phyloP scores from a whole-genome alignment of 1,140 invertebrate genomes.

The Zaprionus capensis region DNA sequence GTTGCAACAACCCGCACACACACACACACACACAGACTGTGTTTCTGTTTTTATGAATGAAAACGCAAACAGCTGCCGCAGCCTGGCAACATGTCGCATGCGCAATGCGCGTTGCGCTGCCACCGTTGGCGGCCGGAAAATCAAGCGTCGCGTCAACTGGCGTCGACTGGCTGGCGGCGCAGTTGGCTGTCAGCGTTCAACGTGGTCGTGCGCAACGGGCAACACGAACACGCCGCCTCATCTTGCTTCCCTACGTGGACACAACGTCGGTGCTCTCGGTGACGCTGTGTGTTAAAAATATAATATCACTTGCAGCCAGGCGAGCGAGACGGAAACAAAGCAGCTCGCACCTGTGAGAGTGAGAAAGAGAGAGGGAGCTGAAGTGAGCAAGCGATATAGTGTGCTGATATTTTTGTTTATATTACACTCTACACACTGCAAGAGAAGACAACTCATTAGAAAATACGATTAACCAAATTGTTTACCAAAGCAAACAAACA shows the following conservation, averaged over 20 bases:
- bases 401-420: slow-evolving; percentile 46
- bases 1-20: slow-evolving; percentile 20
- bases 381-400: slow-evolving; percentile 8
- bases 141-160: slow-evolving; percentile 17
- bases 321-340: slow-evolving; percentile 26
- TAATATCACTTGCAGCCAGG: slow-evolving; percentile 45
- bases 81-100: slow-evolving; percentile 58
- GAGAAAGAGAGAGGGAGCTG: slow-evolving; percentile 5
- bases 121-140: slow-evolving; percentile 47
- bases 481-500: slow-evolving; percentile 25
- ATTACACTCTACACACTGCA: slow-evolving; percentile 4
- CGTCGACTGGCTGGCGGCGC: slow-evolving; percentile 47
- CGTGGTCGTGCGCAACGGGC: slow-evolving; percentile 51
- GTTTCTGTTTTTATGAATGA: slow-evolving; percentile 54
- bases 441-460: slow-evolving; percentile 15
- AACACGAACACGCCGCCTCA: background rate
- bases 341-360: slow-evolving; percentile 3
- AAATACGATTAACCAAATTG: slow-evolving; percentile 29
- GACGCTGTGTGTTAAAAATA: slow-evolving; percentile 43
- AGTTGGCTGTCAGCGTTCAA: slow-evolving; percentile 60
- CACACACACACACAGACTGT: background rate
- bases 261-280: slow-evolving; percentile 9
- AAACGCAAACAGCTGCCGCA: slow-evolving; percentile 45
- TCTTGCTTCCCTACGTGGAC: background rate
- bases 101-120: slow-evolving; percentile 13